These are phyloP conservation scores for Gymnocypris eckloni DNA, from an alignment of 2,797 vertebrate species.

Conservation along the genomic window DNA sequence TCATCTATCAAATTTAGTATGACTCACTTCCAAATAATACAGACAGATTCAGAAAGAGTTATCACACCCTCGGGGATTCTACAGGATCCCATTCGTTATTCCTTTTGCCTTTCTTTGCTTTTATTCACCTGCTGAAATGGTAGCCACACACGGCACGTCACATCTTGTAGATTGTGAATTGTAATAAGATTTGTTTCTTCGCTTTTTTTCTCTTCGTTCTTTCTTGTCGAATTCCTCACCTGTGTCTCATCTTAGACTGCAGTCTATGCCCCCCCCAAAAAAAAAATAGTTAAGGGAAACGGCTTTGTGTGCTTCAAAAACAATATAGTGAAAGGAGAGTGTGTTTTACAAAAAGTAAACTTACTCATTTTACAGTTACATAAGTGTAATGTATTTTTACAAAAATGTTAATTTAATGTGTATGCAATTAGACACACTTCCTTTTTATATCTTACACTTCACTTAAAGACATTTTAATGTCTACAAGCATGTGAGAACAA, in stretches of 20 bases:
- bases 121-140: conserved; percentile 40
- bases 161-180: conserved; percentile 34
- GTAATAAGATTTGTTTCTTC: conserved; percentile 39
- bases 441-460: background rate
- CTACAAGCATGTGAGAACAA: background rate
- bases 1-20: conserved; percentile 46
- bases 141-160: conserved; percentile 25
- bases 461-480: background rate
- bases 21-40: conserved; percentile 43
- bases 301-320: background rate
- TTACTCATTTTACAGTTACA: background rate
- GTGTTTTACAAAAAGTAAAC: background rate
- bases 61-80: conserved; percentile 40
- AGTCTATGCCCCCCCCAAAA: background rate
- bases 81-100: conserved; percentile 31
- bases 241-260: conserved; percentile 24
- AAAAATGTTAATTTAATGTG: background rate
- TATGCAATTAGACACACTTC: background rate
- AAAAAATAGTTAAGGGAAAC: background rate
- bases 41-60: conserved; percentile 47
- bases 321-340: background rate
- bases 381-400: background rate
- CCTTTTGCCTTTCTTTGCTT: background rate
- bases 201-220: conserved; percentile 6
- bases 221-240: conserved; percentile 30